A percentile compares a stretch with the other conserved stretches of the same genome.
These are phyloP conservation scores for Colostygia pectinataria DNA, from an alignment of 2,888 invertebrate genomes.

Conservation along the genomic window DNA sequence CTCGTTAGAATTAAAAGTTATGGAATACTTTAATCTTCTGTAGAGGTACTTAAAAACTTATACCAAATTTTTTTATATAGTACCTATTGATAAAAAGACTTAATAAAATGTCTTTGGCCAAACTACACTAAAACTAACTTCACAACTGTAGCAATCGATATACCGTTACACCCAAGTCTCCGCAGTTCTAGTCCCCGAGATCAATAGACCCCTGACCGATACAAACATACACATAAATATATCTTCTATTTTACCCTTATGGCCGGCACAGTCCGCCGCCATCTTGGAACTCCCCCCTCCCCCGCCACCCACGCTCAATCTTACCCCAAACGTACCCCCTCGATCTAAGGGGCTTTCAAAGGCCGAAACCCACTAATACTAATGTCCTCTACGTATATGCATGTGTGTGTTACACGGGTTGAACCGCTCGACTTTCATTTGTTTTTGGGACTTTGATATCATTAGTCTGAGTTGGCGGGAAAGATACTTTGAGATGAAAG, in stretches of 20 bases:
- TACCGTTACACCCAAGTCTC: neutral
- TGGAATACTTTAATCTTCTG: too few species aligned
- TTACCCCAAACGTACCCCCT: constrained; percentile 78
- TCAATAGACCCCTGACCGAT: constrained; percentile 75
- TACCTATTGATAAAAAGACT: too few species aligned
- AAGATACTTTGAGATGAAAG: constrained; percentile 2
- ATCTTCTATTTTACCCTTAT: constrained; percentile 80
- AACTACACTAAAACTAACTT: neutral
- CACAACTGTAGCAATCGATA: neutral
- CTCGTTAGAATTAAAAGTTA: too few species aligned
- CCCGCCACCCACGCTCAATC: constrained; percentile 73
- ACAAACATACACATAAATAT: constrained; percentile 71
- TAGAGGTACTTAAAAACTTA: too few species aligned
- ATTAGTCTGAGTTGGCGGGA: constrained; percentile 8
- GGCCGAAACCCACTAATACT: constrained; percentile 82
- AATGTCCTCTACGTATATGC: constrained; percentile 68
- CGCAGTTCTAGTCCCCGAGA: constrained; percentile 39
- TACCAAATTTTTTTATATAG: too few species aligned
- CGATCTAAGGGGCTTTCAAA: constrained; percentile 79
- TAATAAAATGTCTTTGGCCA: too few species aligned
- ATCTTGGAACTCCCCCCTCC: constrained; percentile 73
- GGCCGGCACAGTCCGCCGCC: constrained; percentile 79
- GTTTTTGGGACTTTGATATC: constrained; percentile 30
- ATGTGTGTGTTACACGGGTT: constrained; percentile 33
- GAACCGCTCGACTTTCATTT: constrained; percentile 36